Evolutionary conservation across 2,888 invertebrate species (phyloP).

Genomic region (Phrixothrix hirtus): DNA sequence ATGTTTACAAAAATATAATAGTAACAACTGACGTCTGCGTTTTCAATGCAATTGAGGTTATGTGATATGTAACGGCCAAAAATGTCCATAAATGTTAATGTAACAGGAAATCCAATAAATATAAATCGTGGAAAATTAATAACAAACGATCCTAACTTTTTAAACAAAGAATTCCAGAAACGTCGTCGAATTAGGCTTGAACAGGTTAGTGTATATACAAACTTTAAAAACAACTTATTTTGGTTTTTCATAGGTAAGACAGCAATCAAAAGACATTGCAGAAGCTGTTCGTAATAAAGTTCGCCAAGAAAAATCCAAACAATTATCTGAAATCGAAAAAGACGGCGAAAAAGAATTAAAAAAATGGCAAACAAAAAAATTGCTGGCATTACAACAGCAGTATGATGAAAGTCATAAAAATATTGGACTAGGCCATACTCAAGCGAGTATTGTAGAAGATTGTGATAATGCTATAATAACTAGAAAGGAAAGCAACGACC

Average conservation of each 20-base stretch:
- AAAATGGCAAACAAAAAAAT: conserved; percentile 59
- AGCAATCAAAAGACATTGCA: conserved; percentile 66
- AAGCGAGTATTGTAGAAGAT: conserved; percentile 53
- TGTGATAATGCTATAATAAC: conserved; percentile 36
- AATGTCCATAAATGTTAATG: conserved; percentile 67
- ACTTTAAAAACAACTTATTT: background rate
- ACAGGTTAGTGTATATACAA: conserved; percentile 57
- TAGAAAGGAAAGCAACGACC: conserved; percentile 42
- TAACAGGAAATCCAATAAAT: conserved; percentile 61
- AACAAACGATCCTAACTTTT: conserved; percentile 58
- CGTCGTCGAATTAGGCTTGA: conserved; percentile 63
- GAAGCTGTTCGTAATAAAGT: conserved; percentile 60
- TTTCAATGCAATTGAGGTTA: background rate
- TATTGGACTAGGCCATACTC: conserved; percentile 58
- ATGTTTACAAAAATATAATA: too few relatives aligned
- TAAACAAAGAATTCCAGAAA: conserved; percentile 61
- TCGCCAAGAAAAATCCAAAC: conserved; percentile 58
- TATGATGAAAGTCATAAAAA: conserved; percentile 59
- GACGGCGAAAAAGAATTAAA: conserved; percentile 59
- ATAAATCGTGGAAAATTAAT: conserved; percentile 58
- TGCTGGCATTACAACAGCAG: conserved; percentile 58
- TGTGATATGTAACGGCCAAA: conserved; percentile 9
- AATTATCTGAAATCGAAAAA: conserved; percentile 58
- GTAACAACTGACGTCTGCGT: too few relatives aligned
- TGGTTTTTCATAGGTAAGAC: conserved; percentile 58